Evolutionary conservation across 2,888 invertebrate genomes (phyloP), one percentile per base, ranked within the genome.

Genomic region (Eristalinus sepulchralis): DNA sequence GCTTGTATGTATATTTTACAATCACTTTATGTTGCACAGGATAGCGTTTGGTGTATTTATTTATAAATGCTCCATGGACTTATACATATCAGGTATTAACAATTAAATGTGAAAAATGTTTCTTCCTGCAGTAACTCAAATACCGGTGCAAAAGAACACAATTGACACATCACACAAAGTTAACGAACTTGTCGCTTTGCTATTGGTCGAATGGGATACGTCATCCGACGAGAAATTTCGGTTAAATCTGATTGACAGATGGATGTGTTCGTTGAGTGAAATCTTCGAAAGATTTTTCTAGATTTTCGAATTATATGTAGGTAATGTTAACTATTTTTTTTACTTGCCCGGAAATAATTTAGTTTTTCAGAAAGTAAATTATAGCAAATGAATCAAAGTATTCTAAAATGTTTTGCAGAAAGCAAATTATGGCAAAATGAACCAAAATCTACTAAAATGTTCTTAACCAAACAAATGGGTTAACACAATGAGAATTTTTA

Each of bases 181-280:
- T 66, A 88, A 88, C 78, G 83, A 88, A 89, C 88, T 88, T 89
- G 89, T 87, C 89, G 88, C 22, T 79, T 88, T 88, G 62, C 82
- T 63, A 89, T 89, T 89, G 89, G 89, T 77, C 77, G 59, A 34
- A 55, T 73, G 6, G 22, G 11, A 64, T 83, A 80, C 67, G 81
- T 85, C 85, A 86, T 10, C 8, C n/a, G 47, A 63, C 33, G 27
- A 11, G 17, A 24, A 22, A n/a, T 72, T 57, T 22, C 66, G 75
- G 86, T 86, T 86, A 78, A 73, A 63, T 17, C 8, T 62, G 55
- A 64, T 3, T 59, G 17, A 5, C 2, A 5, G 5, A 2, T 27
- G 72, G 68, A 20, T 82, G 36, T 31, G 82, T 82, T 82, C 72
- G 64, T 2, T 4, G 17, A 17, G 17, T 47, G n/a, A 47, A 17